Base-by-base conservation (phyloP, 2,888 invertebrate genomes). In the Dynastes hyllus region DNA sequence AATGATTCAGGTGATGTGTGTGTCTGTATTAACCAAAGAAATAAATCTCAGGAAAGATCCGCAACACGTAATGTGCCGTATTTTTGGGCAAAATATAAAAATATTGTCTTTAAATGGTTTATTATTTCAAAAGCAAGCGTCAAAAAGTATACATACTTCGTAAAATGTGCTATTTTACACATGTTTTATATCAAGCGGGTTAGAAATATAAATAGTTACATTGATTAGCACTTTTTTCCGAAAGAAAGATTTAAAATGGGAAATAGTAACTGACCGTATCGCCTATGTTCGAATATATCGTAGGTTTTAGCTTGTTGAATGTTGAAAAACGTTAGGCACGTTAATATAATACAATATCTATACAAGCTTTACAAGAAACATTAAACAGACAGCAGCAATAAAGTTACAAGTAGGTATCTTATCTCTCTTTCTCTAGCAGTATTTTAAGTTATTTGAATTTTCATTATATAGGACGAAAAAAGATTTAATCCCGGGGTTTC, bases 331-430 rank as follows among this genome's bases (percentile, higher is more conserved):
- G 13, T 55, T 5, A 16, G 4, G 55, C 8, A 45, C n/a, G 55
- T 55, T 66, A 66, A 66, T 40, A 66, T 66, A 66, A 66, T 16
- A 66, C 37, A 66, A 40, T 29, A 45, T 55, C 53, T 55, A 55
- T 55, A 55, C 55, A 40, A 13, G 37, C 40, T 37, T 6, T 66
- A 40, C 37, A 40, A 63, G 63, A 63, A 63, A 63, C 63, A 40
- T 40, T 65, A 40, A 63, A 40, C 66, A 45, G 66, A 22, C 40
- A 66, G 40, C 29, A 40, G 40, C 40, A 66, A 66, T 66, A 66
- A 66, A 66, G 45, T 55, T 66, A 40, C 66, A 66, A 66, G 40
- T 66, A 66, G 40, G 66, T 40, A 66, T 66, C 40, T 66, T 66
- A 66, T 66, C 45, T 66, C 66, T 66, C 55, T 16, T 55, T 55